Evolutionary conservation across 2,888 invertebrate genomes (phyloP).

Genomic region (Pharmacophagus antenor): DNA sequence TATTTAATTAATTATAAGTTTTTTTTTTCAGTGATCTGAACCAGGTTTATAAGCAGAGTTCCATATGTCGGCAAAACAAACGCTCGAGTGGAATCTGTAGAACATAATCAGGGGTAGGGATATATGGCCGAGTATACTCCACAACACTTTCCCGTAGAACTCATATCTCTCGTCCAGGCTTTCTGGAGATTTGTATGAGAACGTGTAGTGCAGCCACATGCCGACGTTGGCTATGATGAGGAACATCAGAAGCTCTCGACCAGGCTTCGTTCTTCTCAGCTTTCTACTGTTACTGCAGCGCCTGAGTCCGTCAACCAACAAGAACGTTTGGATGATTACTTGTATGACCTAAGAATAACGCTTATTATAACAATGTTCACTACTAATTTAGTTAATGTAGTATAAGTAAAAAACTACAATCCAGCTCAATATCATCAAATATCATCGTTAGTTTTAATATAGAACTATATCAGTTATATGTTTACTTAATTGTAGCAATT

Average conservation of each 20-base stretch:
- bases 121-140: constrained; percentile 87
- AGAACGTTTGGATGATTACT: constrained; percentile 86
- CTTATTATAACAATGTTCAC: too few species aligned
- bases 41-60: constrained; percentile 86
- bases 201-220: constrained; percentile 88
- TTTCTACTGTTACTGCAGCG: constrained; percentile 85
- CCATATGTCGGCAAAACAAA: constrained; percentile 90
- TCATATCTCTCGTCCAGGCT: constrained; percentile 80
- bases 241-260: constrained; percentile 88
- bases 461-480: too few species aligned
- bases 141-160: constrained; percentile 85
- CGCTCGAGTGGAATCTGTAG: constrained; percentile 89
- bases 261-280: constrained; percentile 85
- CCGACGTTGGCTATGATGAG: constrained; percentile 88
- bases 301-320: constrained; percentile 87
- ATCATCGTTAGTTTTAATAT: too few species aligned
- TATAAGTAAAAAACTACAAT: too few species aligned
- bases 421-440: too few species aligned
- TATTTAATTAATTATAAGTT: neutral
- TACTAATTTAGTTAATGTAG: too few species aligned
- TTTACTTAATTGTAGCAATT: too few species aligned
- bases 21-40: constrained; percentile 53
- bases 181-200: constrained; percentile 79
- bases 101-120: constrained; percentile 88
- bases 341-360: constrained; percentile 85